Evolutionary conservation across 2,797 vertebrate species (phyloP).

Genomic region (Danio tinwini): DNA sequence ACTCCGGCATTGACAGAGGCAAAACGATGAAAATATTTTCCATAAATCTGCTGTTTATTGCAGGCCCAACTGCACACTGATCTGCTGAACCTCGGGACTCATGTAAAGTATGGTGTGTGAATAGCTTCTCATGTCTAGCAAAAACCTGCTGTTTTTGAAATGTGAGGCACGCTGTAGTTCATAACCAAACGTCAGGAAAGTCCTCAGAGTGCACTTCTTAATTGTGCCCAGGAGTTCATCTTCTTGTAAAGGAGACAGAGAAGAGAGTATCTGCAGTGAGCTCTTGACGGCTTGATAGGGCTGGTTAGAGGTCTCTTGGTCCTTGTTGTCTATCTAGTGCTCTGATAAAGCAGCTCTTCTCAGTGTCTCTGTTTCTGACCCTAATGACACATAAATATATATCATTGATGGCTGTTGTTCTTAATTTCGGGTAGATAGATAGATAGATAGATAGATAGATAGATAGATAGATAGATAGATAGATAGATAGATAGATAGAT

Average conservation of each 20-base stretch:
- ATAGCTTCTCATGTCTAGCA: constrained; percentile 68
- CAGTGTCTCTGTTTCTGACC: constrained; percentile 19
- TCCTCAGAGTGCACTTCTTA: constrained; percentile 75
- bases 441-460: too few species aligned
- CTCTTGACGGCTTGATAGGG: constrained; percentile 77
- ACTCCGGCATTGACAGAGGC: constrained; percentile 77
- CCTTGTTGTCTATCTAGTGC: constrained; percentile 33
- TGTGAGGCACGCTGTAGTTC: constrained; percentile 69
- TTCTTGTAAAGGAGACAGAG: constrained; percentile 56
- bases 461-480: not conserved
- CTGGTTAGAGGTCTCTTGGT: constrained; percentile 76
- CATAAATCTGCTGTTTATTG: constrained; percentile 84
- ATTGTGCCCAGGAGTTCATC: constrained; percentile 72
- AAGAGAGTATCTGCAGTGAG: constrained; percentile 47
- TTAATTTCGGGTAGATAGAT: constrained; percentile 47
- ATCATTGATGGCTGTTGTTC: constrained; percentile 72
- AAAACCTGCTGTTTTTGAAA: constrained; percentile 68
- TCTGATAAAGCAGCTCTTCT: constrained; percentile 30
- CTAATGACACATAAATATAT: constrained; percentile 6
- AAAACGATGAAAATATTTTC: constrained; percentile 80
- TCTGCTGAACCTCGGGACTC: constrained; percentile 70
- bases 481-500: not conserved
- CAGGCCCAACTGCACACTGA: constrained; percentile 72
- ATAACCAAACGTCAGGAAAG: constrained; percentile 68
- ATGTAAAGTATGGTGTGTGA: constrained; percentile 73